A percentile compares a stretch with the other conserved stretches of the same genome.
These are phyloP conservation scores for Tamandua tetradactyla DNA, from an alignment of 2,797 vertebrate genomes.

Conservation along the genomic window DNA sequence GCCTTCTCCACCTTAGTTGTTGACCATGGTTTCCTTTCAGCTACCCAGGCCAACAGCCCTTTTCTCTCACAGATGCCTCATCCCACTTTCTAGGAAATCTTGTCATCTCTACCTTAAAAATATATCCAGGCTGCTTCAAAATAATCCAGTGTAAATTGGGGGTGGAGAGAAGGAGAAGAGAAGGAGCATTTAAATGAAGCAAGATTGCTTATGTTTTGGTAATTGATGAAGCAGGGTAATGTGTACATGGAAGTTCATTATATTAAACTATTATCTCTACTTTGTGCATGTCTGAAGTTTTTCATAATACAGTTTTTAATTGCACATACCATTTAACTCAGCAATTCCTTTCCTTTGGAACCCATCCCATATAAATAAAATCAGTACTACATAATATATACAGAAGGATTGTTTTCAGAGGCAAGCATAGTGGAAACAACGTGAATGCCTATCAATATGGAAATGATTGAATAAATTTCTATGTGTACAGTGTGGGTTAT, in stretches of 20 bases:
- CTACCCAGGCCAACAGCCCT: neutral
- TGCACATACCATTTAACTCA: neutral
- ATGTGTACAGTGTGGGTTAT: neutral
- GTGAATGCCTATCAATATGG: neutral
- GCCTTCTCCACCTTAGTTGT: neutral
- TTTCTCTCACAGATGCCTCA: neutral
- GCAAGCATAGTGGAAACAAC: neutral
- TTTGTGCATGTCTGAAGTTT: neutral
- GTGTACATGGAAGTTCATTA: neutral
- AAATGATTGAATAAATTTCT: neutral
- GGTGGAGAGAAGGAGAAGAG: neutral
- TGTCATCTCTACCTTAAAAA: conserved; percentile 14
- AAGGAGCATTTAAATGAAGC: neutral
- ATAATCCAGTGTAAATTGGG: neutral
- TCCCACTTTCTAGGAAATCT: neutral
- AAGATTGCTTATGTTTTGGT: conserved; percentile 9
- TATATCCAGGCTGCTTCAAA: neutral
- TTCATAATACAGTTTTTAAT: neutral
- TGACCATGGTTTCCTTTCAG: neutral
- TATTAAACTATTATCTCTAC: neutral
- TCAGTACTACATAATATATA: neutral
- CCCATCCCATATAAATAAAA: neutral
- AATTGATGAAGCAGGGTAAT: neutral
- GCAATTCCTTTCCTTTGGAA: neutral
- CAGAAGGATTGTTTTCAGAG: neutral